These are phyloP conservation scores for Atherinosoma microstoma DNA, from an alignment of 2,797 vertebrate species.

Conservation along the genomic window DNA sequence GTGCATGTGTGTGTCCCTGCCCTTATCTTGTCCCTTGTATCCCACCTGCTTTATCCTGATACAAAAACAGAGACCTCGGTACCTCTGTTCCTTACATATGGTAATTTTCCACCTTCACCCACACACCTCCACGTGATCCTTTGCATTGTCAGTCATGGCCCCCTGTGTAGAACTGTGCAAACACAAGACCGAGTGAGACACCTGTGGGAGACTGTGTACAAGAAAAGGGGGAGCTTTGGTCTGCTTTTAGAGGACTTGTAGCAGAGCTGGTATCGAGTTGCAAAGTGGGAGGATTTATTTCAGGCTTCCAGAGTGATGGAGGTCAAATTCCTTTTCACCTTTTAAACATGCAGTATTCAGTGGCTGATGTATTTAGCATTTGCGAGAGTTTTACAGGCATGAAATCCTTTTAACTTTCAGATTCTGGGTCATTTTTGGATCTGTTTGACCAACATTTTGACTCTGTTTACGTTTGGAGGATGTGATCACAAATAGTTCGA, in stretches of 20 bases:
- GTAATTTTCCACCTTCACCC: constrained; percentile 70
- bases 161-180: constrained; percentile 65
- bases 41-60: constrained; percentile 65
- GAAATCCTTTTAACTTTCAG: not conserved
- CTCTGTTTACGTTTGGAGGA: not conserved
- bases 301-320: constrained; percentile 24
- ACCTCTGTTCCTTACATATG: constrained; percentile 78
- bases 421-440: not conserved
- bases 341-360: not conserved
- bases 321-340: constrained; percentile 30
- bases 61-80: constrained; percentile 70
- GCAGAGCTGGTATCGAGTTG: constrained; percentile 32
- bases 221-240: constrained; percentile 44
- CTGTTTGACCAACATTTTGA: not conserved
- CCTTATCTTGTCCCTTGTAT: constrained; percentile 70
- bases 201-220: constrained; percentile 58
- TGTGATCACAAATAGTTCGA: not conserved
- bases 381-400: not conserved
- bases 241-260: constrained; percentile 52
- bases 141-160: constrained; percentile 71
- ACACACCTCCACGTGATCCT: constrained; percentile 48
- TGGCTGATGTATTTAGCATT: constrained; percentile 28
- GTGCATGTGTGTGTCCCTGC: constrained; percentile 41
- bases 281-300: constrained; percentile 43
- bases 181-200: constrained; percentile 63